These are phyloP conservation scores for Microtus oregoni DNA, from an alignment of 2,113 vertebrate genomes.

Conservation along the genomic window DNA sequence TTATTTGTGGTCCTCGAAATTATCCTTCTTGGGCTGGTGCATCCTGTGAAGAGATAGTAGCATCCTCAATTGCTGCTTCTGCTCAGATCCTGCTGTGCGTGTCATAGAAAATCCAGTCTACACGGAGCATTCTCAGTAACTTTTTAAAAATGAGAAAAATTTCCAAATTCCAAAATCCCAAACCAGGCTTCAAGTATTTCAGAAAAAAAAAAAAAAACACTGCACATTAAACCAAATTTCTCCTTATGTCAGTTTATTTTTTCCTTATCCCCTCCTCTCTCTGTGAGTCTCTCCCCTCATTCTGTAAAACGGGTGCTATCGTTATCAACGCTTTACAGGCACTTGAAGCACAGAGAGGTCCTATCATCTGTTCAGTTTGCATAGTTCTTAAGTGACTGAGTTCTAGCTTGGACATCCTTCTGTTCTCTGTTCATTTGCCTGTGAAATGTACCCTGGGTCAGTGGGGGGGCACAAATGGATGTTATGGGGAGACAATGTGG, in stretches of 20 bases:
- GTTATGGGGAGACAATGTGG: too few relatives aligned
- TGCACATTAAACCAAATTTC: neutral
- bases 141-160: conserved; percentile 18
- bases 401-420: neutral
- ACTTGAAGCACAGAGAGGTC: neutral
- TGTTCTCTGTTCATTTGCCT: neutral
- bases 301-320: neutral
- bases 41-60: conserved; percentile 21
- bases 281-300: neutral
- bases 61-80: neutral
- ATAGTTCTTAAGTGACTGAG: neutral
- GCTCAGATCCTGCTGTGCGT: neutral
- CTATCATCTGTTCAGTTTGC: neutral
- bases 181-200: neutral
- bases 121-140: neutral
- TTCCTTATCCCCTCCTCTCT: neutral
- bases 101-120: neutral
- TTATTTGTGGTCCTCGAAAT: neutral
- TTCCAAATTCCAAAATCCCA: conserved; percentile 25
- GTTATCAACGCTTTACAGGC: neutral
- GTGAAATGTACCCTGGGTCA: neutral
- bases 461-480: neutral
- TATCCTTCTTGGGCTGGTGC: too few relatives aligned
- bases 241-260: neutral
- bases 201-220: neutral